Percentiles rank a stretch among this genome's conserved stretches.
phyloP scores from a whole-genome alignment of 2,797 vertebrate genomes.

The Sebastes variabilis region DNA sequence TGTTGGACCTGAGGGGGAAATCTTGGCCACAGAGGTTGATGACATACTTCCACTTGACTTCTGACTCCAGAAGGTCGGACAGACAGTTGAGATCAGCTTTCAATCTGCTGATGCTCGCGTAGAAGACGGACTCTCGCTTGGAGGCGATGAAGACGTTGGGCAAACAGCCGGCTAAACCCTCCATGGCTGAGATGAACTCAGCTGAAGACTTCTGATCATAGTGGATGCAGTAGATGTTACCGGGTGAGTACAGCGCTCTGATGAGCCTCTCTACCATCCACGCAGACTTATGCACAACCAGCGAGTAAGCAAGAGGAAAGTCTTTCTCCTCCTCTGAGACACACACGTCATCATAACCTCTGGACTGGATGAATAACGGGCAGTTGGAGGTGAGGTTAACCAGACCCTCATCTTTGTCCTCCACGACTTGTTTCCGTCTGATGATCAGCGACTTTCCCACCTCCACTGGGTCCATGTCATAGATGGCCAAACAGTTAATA shows the following conservation, averaged over 20 bases:
- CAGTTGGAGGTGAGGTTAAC: conserved; percentile 51
- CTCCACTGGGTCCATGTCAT: conserved; percentile 75
- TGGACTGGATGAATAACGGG: conserved; percentile 21
- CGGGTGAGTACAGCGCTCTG: conserved; percentile 82
- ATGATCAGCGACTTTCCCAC: conserved; percentile 67
- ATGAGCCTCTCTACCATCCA: conserved; percentile 89
- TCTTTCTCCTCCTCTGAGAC: conserved; percentile 79
- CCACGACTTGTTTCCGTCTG: conserved; percentile 6
- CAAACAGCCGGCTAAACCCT: conserved; percentile 88
- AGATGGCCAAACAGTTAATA: conserved; percentile 69
- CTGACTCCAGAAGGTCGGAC: conserved; percentile 87
- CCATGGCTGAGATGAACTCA: conserved; percentile 86
- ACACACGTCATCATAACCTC: conserved; percentile 52
- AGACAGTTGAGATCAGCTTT: conserved; percentile 93
- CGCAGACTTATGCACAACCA: conserved; percentile 92
- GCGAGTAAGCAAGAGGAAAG: conserved; percentile 90
- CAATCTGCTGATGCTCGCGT: conserved; percentile 89
- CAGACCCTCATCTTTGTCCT: conserved; percentile 50
- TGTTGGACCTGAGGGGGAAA: conserved; percentile 91
- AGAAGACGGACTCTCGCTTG: conserved; percentile 87
- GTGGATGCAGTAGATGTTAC: conserved; percentile 94
- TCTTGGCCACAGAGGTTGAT: conserved; percentile 97
- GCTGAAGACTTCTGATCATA: conserved; percentile 89
- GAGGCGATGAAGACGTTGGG: conserved; percentile 93
- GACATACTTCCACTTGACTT: conserved; percentile 90